A percentile compares a stretch with the other conserved stretches of the same genome.
Conservation (phyloP, 2,113 vertebrate genomes). For the Ascaphus truei region DNA sequence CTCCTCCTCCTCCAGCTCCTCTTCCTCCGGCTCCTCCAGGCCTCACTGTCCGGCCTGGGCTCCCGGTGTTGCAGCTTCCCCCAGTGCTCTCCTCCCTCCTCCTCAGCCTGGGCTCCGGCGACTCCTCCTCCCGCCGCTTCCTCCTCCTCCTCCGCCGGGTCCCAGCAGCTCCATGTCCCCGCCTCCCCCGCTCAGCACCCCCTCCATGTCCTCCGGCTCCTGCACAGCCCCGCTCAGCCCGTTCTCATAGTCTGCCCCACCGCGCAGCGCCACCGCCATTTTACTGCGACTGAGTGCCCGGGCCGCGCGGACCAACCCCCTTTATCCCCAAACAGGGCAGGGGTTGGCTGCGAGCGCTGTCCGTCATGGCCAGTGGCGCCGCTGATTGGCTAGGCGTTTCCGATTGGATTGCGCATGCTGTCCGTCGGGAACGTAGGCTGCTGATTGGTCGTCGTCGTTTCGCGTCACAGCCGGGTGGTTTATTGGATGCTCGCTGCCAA, state of each 20-base stretch:
- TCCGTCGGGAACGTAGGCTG: too few species aligned
- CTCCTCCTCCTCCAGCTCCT: constrained; percentile 75
- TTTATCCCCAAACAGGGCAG: not conserved
- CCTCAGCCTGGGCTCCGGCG: constrained; percentile 29
- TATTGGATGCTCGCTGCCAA: too few species aligned
- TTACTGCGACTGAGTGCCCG: not conserved
- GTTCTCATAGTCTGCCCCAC: constrained; percentile 49
- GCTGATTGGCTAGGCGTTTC: too few species aligned
- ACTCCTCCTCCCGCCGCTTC: constrained; percentile 47
- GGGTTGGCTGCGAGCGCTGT: not conserved
- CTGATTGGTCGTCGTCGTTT: too few species aligned
- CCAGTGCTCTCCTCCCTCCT: not conserved
- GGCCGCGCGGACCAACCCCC: not conserved
- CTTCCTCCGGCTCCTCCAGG: constrained; percentile 74
- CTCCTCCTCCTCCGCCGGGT: too few species aligned
- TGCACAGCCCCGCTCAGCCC: constrained; percentile 46
- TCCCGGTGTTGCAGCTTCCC: constrained; percentile 41
- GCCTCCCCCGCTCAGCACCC: constrained; percentile 49
- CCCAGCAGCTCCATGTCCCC: constrained; percentile 55
- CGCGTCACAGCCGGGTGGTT: too few species aligned
- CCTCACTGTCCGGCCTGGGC: constrained; percentile 51
- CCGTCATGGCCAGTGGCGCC: not conserved
- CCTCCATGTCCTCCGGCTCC: constrained; percentile 50
- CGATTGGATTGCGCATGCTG: too few species aligned
- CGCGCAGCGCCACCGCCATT: constrained; percentile 42